Percentiles rank a stretch among this genome's conserved stretches.
phyloP scores from a whole-genome alignment of 2,113 vertebrate genomes.

The Carlito syrichta region DNA sequence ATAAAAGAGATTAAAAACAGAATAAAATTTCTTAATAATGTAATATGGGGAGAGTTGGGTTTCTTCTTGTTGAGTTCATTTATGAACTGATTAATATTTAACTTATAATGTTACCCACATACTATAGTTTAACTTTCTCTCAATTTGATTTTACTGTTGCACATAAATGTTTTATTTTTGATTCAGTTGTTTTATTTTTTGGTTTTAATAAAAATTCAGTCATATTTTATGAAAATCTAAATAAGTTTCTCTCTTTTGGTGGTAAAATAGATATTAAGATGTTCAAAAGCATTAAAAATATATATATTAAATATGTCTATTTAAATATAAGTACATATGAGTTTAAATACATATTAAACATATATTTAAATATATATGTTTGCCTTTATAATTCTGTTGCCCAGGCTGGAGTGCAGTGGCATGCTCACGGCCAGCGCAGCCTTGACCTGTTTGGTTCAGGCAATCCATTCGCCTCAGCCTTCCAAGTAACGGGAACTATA shows the following conservation, averaged over 20 bases:
- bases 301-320: not conserved
- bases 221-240: not conserved
- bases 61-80: not conserved
- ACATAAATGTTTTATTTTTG: not conserved
- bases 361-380: not conserved
- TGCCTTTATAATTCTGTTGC: not conserved
- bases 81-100: not conserved
- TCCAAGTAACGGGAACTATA: too few species aligned
- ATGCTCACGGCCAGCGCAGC: too few species aligned
- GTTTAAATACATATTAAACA: not conserved
- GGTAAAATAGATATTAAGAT: not conserved
- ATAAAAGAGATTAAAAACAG: not conserved
- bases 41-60: not conserved
- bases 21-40: not conserved
- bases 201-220: not conserved
- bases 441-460: too few species aligned
- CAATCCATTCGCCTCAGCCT: too few species aligned
- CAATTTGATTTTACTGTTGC: not conserved
- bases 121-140: not conserved
- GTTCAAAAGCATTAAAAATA: not conserved
- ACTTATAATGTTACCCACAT: not conserved
- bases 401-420: too few species aligned
- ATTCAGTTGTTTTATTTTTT: not conserved
- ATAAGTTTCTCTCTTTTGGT: not conserved
- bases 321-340: not conserved